These are phyloP conservation scores for Leucophenga varia DNA, from an alignment of 1,140 invertebrate species.

Conservation along the genomic window DNA sequence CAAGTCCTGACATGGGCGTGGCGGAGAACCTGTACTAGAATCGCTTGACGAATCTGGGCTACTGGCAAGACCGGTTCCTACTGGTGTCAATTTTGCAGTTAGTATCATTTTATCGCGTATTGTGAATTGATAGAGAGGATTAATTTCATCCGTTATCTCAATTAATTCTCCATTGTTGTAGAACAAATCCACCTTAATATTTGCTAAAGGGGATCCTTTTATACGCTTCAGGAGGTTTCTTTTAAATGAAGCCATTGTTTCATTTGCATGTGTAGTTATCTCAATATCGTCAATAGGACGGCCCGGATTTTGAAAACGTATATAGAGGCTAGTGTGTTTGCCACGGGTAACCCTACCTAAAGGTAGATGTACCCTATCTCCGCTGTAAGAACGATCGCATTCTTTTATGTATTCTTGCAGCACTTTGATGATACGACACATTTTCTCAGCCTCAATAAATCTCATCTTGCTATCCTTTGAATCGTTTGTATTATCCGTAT, in stretches of 20 bases:
- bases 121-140: constrained; percentile 83
- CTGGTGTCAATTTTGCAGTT: constrained; percentile 81
- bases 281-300: constrained; percentile 91
- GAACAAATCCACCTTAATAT: constrained; percentile 87
- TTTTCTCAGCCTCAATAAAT: constrained; percentile 76
- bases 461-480: constrained; percentile 50
- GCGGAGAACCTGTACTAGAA: constrained; percentile 69
- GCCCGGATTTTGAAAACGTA: constrained; percentile 88
- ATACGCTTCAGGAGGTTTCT: constrained; percentile 73
- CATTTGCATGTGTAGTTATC: constrained; percentile 90
- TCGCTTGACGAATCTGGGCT: constrained; percentile 70
- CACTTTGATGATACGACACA: constrained; percentile 93
- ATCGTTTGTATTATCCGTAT: constrained; percentile 34
- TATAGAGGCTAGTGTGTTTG: constrained; percentile 82
- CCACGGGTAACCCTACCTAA: constrained; percentile 73
- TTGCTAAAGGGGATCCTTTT: constrained; percentile 67
- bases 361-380: constrained; percentile 81
- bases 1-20: constrained; percentile 74
- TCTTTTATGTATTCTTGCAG: constrained; percentile 94
- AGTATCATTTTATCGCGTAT: constrained; percentile 91
- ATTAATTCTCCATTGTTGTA: constrained; percentile 82
- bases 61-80: constrained; percentile 79
- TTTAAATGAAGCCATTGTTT: constrained; percentile 65
- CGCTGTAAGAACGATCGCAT: constrained; percentile 89
- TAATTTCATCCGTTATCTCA: constrained; percentile 84